phyloP scores from a whole-genome alignment of 30 jellyfish, hydroid and myxozoan genomes.

The Turritopsis dohrnii region DNA sequence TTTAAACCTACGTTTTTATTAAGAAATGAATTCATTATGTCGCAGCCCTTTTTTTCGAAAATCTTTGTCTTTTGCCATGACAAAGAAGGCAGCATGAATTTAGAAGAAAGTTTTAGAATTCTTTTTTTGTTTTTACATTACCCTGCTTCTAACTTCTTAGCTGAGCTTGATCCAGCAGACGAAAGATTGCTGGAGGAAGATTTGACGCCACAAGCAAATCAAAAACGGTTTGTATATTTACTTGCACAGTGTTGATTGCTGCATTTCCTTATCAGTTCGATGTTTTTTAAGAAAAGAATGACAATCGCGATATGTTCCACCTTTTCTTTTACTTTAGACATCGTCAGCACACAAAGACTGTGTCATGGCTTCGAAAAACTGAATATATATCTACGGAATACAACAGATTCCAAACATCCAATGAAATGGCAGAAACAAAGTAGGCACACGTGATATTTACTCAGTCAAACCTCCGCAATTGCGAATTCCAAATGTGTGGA shows the following conservation, averaged over 20 bases:
- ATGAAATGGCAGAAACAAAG: slow-evolving; percentile 98
- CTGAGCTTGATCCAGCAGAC: slow-evolving; percentile 79
- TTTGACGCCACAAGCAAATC: slow-evolving; percentile 66
- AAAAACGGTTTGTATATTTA: slow-evolving; percentile 50
- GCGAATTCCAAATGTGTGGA: no score
- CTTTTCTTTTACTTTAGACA: slow-evolving; percentile 36
- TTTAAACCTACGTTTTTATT: no score
- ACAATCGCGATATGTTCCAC: neutral
- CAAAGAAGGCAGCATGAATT: no score
- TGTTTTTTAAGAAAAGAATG: neutral
- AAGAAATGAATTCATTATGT: no score
- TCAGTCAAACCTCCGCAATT: neutral
- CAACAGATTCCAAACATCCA: slow-evolving; percentile 87
- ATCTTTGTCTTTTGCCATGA: no score
- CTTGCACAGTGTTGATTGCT: neutral
- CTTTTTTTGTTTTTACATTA: neutral
- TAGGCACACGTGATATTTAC: slow-evolving; percentile 19
- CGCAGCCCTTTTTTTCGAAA: no score
- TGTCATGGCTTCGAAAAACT: slow-evolving; percentile 94
- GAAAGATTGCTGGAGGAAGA: slow-evolving; percentile 90
- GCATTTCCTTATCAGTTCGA: neutral
- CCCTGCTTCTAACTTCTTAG: neutral
- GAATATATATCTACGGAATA: slow-evolving; percentile 92
- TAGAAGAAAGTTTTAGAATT: no score
- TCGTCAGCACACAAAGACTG: slow-evolving; percentile 79